Percentiles rank a stretch among this genome's conserved stretches.
phyloP scores from a whole-genome alignment of 2,888 invertebrate genomes.

The Thalpophila matura region DNA sequence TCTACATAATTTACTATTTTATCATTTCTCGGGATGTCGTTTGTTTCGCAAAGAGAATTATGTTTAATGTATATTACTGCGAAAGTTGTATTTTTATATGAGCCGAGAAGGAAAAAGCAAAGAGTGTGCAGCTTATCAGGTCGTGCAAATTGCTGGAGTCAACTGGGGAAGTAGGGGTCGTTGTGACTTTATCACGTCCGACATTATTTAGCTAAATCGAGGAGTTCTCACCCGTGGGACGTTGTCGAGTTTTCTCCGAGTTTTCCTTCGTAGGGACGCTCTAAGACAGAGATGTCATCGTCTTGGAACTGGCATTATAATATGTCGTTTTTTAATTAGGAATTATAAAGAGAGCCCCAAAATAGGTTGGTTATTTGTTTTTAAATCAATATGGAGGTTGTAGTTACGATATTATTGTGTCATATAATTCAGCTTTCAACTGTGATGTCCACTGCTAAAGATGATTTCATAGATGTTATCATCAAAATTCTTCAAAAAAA shows the following conservation, averaged over 20 bases:
- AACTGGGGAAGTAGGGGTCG: constrained; percentile 41
- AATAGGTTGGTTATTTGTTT: not conserved
- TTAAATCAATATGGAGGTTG: too few relatives aligned
- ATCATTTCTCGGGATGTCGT: constrained; percentile 73
- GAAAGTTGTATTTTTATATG: constrained; percentile 13
- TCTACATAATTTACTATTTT: constrained; percentile 83
- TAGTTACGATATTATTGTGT: too few relatives aligned
- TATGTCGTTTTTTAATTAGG: constrained; percentile 11
- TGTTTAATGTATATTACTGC: constrained; percentile 42
- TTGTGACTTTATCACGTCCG: constrained; percentile 56
- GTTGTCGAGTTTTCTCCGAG: constrained; percentile 34
- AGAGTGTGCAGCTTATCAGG: constrained; percentile 52
- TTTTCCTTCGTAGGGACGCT: constrained; percentile 31
- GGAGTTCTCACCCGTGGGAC: constrained; percentile 39
- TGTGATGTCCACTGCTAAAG: too few relatives aligned
- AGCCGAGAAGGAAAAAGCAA: constrained; percentile 23
- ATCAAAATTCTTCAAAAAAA: too few relatives aligned
- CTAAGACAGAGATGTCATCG: constrained; percentile 23
- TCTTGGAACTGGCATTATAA: not conserved
- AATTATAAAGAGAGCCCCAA: not conserved
- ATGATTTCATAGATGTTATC: too few relatives aligned
- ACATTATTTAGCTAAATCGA: constrained; percentile 57
- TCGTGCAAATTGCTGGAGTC: constrained; percentile 51
- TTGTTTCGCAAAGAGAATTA: constrained; percentile 65
- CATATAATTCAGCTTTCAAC: too few relatives aligned